Evolutionary conservation across 2,797 vertebrate species (phyloP).

Genomic region (Poeciliopsis turneri): DNA sequence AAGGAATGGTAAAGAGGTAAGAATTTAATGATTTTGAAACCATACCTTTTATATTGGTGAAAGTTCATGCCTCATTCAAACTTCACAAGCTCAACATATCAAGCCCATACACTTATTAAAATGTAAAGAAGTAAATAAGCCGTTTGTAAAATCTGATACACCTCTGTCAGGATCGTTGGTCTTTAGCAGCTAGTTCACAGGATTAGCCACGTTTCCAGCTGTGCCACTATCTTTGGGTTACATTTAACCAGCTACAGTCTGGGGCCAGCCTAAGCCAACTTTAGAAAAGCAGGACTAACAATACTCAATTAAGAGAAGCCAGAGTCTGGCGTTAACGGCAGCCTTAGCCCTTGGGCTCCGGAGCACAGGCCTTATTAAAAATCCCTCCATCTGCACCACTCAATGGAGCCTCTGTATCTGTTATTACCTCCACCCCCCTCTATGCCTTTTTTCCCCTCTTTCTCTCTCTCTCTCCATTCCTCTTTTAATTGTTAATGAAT

Average conservation of each 20-base stretch:
- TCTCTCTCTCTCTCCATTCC: slow-evolving; percentile 61
- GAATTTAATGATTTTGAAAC: neutral
- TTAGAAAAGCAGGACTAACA: slow-evolving; percentile 71
- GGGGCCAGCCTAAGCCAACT: slow-evolving; percentile 65
- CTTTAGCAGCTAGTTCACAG: slow-evolving; percentile 5
- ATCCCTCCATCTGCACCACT: slow-evolving; percentile 81
- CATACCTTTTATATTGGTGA: neutral
- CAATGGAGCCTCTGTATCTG: slow-evolving; percentile 84
- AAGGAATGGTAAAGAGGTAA: neutral
- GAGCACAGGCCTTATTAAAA: slow-evolving; percentile 83
- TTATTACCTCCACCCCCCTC: slow-evolving; percentile 76
- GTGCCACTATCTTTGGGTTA: slow-evolving; percentile 41
- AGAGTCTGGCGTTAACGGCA: slow-evolving; percentile 74
- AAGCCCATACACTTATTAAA: slow-evolving; percentile 6
- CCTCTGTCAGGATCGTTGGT: neutral
- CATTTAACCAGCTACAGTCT: slow-evolving; percentile 50
- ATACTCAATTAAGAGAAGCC: slow-evolving; percentile 78
- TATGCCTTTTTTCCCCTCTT: slow-evolving; percentile 57
- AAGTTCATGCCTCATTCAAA: neutral
- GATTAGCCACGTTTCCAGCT: slow-evolving; percentile 35
- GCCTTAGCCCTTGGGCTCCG: slow-evolving; percentile 67
- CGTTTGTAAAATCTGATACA: slow-evolving; percentile 16
- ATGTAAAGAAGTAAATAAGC: slow-evolving; percentile 13
- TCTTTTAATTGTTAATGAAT: slow-evolving; percentile 86
- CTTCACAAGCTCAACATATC: neutral